Evolutionary conservation across 2,797 vertebrate genomes (phyloP), one percentile per base, ranked within the genome.

Genomic region (Macrochelys suwanniensis): DNA sequence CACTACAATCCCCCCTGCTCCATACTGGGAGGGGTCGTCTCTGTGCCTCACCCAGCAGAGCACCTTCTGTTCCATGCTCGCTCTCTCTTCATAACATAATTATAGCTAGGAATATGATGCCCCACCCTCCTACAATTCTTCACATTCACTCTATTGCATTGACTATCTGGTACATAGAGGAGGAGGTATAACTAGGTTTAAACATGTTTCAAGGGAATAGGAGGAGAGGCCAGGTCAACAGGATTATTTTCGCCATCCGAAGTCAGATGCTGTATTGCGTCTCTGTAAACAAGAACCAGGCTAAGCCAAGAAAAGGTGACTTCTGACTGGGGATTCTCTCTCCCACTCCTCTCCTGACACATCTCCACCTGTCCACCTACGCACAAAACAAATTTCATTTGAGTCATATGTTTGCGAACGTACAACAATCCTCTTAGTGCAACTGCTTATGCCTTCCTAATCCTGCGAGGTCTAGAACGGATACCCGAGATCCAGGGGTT

Each of bases 311-410:
- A 88, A 94, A 92, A 91, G 15, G 59, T 92, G 89, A 89, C 11
- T 89, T 61, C 42, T 88, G 68, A 92, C 56, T 11, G 79, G 95
- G 53, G 65, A 97, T 71, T 65, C 37, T 82, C 10, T 91, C 49
- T 77, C 87, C 56, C 57, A 15, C 9, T 2, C 82, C 11, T 86
- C 80, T 97, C 89, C 68, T 95, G 90, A 77, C 83, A 95, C 85
- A 95, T 90, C 15, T 94, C 93, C 95, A 98, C 96, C 95, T 97
- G 94, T 97, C 94, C 91, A 95, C 91, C 95, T 90, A 97, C 92
- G 87, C 49, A 79, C 65, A 97, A 97, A 97, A 96, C 80, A 95
- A 2, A 31, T 93, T 97, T 96, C 89, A 88, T 96, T 93, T 97
- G 89, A 98, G 82, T 97, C 95, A 89, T 80, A 42, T 88, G 82